A percentile compares a stretch with the other conserved stretches of the same genome.
phyloP scores from a whole-genome alignment of 2,888 invertebrate genomes.

The Morpho achilles region DNA sequence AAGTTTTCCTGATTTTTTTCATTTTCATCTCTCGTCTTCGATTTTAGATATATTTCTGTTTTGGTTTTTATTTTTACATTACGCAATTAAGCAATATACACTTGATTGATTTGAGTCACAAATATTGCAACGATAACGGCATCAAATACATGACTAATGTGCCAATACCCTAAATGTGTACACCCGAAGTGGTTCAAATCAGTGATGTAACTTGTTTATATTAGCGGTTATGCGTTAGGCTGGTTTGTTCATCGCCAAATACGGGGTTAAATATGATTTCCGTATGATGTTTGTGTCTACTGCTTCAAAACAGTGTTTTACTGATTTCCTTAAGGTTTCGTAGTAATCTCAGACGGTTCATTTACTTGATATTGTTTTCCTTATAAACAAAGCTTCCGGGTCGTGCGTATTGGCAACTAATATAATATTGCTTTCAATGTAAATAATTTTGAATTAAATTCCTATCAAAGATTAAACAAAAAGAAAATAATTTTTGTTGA shows the following conservation, averaged over 20 bases:
- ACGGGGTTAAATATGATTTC: constrained; percentile 7
- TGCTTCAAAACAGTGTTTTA: too few species aligned
- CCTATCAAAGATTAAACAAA: too few species aligned
- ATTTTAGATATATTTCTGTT: not conserved
- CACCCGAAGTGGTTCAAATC: constrained; percentile 12
- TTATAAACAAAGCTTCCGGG: too few species aligned
- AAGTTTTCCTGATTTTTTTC: not conserved
- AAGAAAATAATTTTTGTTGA: too few species aligned
- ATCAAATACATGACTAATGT: constrained; percentile 8
- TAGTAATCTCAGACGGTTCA: too few species aligned
- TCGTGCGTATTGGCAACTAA: too few species aligned
- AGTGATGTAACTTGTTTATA: constrained; percentile 24
- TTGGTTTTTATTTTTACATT: not conserved
- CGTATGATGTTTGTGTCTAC: not conserved
- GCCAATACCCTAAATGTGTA: constrained; percentile 8
- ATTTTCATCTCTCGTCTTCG: not conserved
- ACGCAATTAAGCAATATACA: too few species aligned
- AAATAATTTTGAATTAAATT: too few species aligned
- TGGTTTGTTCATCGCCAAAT: constrained; percentile 10
- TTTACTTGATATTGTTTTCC: too few species aligned
- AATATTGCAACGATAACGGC: constrained; percentile 4
- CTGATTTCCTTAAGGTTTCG: too few species aligned
- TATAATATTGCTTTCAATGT: too few species aligned
- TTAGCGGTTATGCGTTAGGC: constrained; percentile 17
- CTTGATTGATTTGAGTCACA: not conserved